Conservation (phyloP, 2,797 vertebrate genomes). For the Tauraco hartlaubi region DNA sequence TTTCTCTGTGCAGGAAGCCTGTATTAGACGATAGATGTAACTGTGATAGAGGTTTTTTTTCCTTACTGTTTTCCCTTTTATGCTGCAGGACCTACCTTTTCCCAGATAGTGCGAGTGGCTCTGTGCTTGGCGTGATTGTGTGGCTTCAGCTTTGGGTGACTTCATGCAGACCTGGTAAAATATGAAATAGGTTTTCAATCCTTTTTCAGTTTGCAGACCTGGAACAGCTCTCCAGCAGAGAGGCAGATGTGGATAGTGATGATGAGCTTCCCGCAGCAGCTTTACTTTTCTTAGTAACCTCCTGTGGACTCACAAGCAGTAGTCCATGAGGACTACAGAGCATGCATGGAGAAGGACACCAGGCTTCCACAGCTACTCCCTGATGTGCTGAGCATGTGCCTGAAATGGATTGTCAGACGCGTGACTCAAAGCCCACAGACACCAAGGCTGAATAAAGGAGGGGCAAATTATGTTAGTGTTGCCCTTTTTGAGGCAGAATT, state of each 20-base stretch:
- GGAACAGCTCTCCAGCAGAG: background rate
- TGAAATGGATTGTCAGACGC: background rate
- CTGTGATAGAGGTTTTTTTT: accelerated
- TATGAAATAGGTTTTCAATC: background rate
- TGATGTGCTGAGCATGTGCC: accelerated
- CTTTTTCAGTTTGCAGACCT: background rate
- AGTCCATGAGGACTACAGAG: background rate
- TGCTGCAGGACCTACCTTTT: background rate
- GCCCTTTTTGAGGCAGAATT: background rate
- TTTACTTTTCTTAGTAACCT: background rate
- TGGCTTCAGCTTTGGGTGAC: background rate
- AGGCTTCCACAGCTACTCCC: background rate
- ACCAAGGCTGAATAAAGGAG: background rate
- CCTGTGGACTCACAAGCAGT: background rate
- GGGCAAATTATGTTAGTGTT: background rate
- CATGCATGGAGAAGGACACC: background rate
- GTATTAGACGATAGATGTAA: background rate
- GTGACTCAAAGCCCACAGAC: background rate
- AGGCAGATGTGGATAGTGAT: background rate
- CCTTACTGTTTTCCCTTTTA: background rate
- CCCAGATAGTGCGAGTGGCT: background rate
- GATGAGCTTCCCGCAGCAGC: background rate
- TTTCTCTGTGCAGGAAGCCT: background rate
- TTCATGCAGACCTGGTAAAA: background rate
- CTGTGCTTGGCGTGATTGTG: no score